Conservation (phyloP, 2,113 vertebrate genomes). For the Oceanodroma tethys region DNA sequence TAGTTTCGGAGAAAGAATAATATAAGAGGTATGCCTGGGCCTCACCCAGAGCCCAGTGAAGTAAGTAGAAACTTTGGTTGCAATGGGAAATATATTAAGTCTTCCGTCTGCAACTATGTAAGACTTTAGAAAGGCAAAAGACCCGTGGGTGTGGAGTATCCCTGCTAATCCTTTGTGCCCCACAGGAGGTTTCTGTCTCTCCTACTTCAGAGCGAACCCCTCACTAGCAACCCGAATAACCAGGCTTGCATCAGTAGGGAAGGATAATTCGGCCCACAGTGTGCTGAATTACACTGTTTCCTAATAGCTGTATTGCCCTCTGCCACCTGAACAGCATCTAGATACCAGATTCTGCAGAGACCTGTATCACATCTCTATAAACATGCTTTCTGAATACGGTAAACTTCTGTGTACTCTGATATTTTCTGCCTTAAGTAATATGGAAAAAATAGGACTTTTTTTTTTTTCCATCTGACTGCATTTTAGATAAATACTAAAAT, state of each 20-base stretch:
- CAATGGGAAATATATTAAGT: not conserved
- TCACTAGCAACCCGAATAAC: not conserved
- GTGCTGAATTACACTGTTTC: not conserved
- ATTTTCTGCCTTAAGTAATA: not conserved
- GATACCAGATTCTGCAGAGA: not conserved
- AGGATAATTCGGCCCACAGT: not conserved
- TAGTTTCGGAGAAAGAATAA: not conserved
- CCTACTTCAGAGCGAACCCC: not conserved
- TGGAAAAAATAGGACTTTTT: not conserved
- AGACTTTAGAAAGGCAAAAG: not conserved
- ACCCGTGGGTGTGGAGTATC: not conserved
- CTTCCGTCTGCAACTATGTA: not conserved
- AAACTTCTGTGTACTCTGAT: not conserved
- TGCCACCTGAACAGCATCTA: not conserved
- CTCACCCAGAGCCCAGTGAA: not conserved
- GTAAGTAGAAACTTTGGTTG: not conserved
- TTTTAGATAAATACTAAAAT: slow-evolving; percentile 43
- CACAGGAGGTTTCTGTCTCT: not conserved
- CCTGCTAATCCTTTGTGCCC: not conserved
- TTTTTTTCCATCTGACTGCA: not conserved
- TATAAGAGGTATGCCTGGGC: not conserved
- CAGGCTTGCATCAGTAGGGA: not conserved
- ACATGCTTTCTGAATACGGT: not conserved
- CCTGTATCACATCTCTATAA: not conserved
- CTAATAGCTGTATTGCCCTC: not conserved